Evolutionary conservation across 2,113 vertebrate genomes (phyloP).

Genomic region (Python bivittatus): DNA sequence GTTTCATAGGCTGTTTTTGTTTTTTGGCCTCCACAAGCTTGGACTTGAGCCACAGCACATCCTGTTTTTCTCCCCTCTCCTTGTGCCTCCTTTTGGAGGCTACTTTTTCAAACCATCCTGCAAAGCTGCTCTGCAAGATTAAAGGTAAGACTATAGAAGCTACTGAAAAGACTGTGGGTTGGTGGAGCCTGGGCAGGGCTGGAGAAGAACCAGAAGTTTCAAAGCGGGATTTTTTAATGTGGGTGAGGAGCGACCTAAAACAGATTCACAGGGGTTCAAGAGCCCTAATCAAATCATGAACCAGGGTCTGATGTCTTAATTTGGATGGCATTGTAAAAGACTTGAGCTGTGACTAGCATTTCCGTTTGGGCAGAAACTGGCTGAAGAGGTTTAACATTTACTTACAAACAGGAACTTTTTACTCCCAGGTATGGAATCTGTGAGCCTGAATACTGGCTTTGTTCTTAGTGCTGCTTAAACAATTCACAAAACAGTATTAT

Average conservation of each 20-base stretch:
- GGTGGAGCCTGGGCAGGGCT: no score
- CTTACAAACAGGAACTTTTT: background rate
- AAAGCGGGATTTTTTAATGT: background rate
- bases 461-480: background rate
- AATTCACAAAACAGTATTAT: background rate
- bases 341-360: background rate
- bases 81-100: background rate
- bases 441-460: background rate
- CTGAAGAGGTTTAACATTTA: background rate
- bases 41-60: slow-evolving; percentile 46
- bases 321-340: no score
- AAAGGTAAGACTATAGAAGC: slow-evolving; percentile 37
- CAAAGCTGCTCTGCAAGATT: slow-evolving; percentile 17
- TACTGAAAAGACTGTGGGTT: background rate
- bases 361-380: background rate
- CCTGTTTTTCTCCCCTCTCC: slow-evolving; percentile 44
- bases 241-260: background rate
- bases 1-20: slow-evolving; percentile 53
- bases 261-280: background rate
- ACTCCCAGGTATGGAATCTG: background rate
- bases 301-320: background rate
- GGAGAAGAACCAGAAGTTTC: background rate
- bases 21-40: slow-evolving; percentile 47
- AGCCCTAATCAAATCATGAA: background rate
- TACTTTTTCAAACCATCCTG: slow-evolving; percentile 24